Percentiles rank a stretch among this genome's conserved stretches.
Evolutionary conservation across 1,140 invertebrate species (phyloP).

Genomic region (Pseudomyrmex cubaensis): DNA sequence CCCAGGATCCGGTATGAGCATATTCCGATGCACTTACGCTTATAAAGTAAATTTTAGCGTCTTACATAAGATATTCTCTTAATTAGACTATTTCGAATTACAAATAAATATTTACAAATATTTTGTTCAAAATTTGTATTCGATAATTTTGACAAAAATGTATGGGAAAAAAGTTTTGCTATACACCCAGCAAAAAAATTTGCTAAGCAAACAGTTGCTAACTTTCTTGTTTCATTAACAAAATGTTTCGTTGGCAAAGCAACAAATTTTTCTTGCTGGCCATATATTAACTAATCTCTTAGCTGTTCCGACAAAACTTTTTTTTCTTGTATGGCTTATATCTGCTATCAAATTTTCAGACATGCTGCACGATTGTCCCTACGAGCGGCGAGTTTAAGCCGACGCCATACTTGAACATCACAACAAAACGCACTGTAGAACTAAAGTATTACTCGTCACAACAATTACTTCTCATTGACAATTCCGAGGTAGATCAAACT

Average conservation of each 20-base stretch:
- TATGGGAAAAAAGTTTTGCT: too few relatives aligned
- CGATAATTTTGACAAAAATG: too few relatives aligned
- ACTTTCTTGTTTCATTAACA: too few relatives aligned
- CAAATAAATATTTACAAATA: too few relatives aligned
- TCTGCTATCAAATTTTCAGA: constrained; percentile 53
- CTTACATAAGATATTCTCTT: too few relatives aligned
- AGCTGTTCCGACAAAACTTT: neutral
- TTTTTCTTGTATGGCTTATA: neutral
- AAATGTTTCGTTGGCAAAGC: too few relatives aligned
- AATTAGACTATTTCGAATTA: too few relatives aligned
- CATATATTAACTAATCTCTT: neutral
- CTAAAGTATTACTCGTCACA: constrained; percentile 56
- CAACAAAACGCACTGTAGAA: constrained; percentile 37
- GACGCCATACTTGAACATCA: constrained; percentile 69
- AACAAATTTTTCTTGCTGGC: too few relatives aligned
- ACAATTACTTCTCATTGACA: constrained; percentile 65
- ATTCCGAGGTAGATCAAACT: constrained; percentile 59
- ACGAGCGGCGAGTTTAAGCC: constrained; percentile 66
- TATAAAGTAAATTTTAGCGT: neutral
- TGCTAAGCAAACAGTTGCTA: too few relatives aligned
- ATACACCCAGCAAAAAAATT: too few relatives aligned
- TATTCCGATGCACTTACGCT: neutral
- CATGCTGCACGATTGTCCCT: constrained; percentile 69
- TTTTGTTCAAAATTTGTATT: too few relatives aligned
- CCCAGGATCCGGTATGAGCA: constrained; percentile 68